These are phyloP conservation scores for Eupithecia dodoneata DNA, from an alignment of 2,888 invertebrate species.

Conservation along the genomic window DNA sequence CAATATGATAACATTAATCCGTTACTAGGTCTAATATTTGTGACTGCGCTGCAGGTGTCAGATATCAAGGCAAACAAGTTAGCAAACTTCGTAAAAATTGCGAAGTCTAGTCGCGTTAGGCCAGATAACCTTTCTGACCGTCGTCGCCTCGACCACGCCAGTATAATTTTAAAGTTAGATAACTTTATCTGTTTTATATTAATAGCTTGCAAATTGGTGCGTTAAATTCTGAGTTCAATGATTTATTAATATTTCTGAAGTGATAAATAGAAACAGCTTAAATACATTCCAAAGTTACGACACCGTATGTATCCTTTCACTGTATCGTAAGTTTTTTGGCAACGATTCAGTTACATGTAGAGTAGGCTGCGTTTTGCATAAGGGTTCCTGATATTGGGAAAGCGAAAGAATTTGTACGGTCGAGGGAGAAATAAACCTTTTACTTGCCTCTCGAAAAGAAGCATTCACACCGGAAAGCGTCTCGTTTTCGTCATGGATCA, in stretches of 20 bases:
- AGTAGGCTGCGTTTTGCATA: conserved; percentile 9
- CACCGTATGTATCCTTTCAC: conserved; percentile 51
- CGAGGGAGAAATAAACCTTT: not conserved
- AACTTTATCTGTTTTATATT: not conserved
- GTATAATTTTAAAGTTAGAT: not conserved
- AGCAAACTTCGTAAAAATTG: not conserved
- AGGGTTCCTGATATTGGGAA: conserved; percentile 5
- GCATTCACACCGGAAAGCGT: not conserved
- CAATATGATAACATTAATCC: not conserved
- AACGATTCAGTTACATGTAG: conserved; percentile 26
- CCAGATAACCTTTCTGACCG: conserved; percentile 3
- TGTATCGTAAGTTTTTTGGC: conserved; percentile 39
- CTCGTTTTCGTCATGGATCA: not conserved
- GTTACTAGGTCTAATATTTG: not conserved
- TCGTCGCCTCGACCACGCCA: not conserved
- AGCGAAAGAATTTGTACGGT: not conserved
- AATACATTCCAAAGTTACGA: conserved; percentile 29
- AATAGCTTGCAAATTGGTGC: not conserved
- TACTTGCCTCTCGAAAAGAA: not conserved
- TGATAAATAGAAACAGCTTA: not conserved
- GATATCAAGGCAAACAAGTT: conserved; percentile 10
- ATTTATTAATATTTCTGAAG: not conserved
- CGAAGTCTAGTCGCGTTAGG: not conserved
- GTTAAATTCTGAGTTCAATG: not conserved
- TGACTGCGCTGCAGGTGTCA: not conserved